phyloP scores from a whole-genome alignment of 2,888 invertebrate genomes.

The Heliconius cydno region DNA sequence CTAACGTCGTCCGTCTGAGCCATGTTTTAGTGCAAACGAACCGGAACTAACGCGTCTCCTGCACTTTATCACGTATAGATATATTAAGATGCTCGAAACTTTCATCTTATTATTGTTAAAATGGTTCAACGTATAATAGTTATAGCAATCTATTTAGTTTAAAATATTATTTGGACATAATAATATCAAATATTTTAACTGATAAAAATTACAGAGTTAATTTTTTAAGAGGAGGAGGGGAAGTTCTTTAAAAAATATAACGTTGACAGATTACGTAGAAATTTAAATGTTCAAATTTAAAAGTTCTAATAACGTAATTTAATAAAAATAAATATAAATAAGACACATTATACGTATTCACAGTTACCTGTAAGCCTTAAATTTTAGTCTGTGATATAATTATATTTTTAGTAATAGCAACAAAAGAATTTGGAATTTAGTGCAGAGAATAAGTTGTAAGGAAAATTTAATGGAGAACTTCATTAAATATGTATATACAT shows the following conservation, averaged over 20 bases:
- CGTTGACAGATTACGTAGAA: too few species aligned
- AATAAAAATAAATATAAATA: not conserved
- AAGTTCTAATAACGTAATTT: not conserved
- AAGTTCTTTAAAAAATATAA: too few species aligned
- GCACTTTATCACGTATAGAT: constrained; percentile 24
- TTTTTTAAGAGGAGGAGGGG: too few species aligned
- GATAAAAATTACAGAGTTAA: too few species aligned
- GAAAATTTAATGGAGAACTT: not conserved
- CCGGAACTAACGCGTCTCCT: constrained; percentile 36
- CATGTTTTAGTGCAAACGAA: constrained; percentile 39
- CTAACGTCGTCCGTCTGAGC: constrained; percentile 23
- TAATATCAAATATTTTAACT: too few species aligned
- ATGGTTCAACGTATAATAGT: not conserved
- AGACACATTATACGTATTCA: not conserved
- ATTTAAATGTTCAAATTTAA: too few species aligned
- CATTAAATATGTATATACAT: too few species aligned
- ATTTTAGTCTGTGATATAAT: not conserved
- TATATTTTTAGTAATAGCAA: not conserved
- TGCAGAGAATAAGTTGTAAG: not conserved
- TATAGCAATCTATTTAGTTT: not conserved
- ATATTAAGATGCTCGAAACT: not conserved
- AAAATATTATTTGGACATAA: not conserved
- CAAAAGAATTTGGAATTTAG: not conserved
- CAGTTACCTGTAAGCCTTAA: not conserved
- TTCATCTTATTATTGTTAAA: not conserved